Percentiles rank a stretch among this genome's conserved stretches.
Evolutionary conservation across 2,797 vertebrate genomes (phyloP).

Genomic region (Botia kubotai): DNA sequence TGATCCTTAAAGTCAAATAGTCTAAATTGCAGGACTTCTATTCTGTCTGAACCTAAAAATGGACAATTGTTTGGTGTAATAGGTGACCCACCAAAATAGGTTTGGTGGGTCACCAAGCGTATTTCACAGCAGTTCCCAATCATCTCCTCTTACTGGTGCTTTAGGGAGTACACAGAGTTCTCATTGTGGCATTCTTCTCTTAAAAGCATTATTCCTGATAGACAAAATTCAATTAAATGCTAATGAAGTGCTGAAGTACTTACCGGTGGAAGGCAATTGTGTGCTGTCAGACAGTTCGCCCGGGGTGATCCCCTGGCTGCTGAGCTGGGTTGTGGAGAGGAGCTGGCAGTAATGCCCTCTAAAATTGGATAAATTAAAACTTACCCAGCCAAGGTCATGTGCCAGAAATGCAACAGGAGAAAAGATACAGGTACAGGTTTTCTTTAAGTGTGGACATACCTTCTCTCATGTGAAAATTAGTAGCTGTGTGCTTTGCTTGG

Average conservation of each 20-base stretch:
- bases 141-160: conserved; percentile 17
- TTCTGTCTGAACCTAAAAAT: background rate
- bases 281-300: conserved; percentile 73
- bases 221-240: conserved; percentile 79
- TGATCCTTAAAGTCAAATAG: background rate
- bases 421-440: too few species aligned
- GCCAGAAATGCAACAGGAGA: conserved; percentile 60
- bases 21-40: background rate
- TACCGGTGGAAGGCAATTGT: conserved; percentile 79
- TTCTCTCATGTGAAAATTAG: conserved; percentile 1
- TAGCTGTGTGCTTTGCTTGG: background rate
- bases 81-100: background rate
- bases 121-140: conserved; percentile 31
- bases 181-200: conserved; percentile 37
- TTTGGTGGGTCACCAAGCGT: background rate
- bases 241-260: conserved; percentile 80
- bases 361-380: conserved; percentile 72
- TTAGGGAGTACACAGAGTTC: conserved; percentile 23
- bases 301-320: conserved; percentile 62
- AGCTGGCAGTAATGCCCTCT: conserved; percentile 72
- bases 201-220: conserved; percentile 73
- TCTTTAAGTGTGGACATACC: background rate
- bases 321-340: conserved; percentile 43
- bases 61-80: background rate
- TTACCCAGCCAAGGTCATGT: conserved; percentile 76